phyloP scores from a whole-genome alignment of 2,888 invertebrate species.

The Drosophila merina region DNA sequence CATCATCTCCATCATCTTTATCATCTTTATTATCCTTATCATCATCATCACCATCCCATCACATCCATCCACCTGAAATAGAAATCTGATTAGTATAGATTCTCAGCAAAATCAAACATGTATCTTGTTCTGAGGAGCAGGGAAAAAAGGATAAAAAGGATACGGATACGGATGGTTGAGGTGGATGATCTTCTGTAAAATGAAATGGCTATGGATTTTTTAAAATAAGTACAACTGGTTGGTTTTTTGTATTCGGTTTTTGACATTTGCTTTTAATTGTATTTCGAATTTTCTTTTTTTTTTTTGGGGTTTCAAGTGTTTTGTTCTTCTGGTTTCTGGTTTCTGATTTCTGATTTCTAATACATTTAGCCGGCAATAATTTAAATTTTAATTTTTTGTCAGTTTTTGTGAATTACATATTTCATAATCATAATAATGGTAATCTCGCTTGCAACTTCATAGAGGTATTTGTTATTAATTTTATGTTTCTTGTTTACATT shows the following conservation, averaged over 20 bases:
- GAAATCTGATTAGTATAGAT: conserved; percentile 82
- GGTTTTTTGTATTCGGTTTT: conserved; percentile 49
- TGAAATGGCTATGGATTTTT: conserved; percentile 17
- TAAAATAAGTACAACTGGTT: conserved; percentile 74
- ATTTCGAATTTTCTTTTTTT: conserved; percentile 66
- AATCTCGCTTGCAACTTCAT: conserved; percentile 30
- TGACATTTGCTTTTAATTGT: conserved; percentile 76
- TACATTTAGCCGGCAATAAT: conserved; percentile 74
- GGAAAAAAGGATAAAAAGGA: neutral
- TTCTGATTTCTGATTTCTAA: conserved; percentile 58
- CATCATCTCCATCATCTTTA: conserved; percentile 21
- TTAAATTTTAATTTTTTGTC: too few relatives aligned
- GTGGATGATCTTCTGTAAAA: conserved; percentile 20
- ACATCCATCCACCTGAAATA: conserved; percentile 81
- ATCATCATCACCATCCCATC: conserved; percentile 54
- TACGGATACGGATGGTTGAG: conserved; percentile 11
- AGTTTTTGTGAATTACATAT: conserved; percentile 65
- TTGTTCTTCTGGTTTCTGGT: neutral
- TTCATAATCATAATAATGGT: conserved; percentile 40
- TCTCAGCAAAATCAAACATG: conserved; percentile 43
- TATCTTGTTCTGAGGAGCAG: conserved; percentile 1
- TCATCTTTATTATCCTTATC: conserved; percentile 34
- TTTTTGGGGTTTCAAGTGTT: conserved; percentile 13
- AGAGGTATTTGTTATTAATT: conserved; percentile 48
- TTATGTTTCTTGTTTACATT: conserved; percentile 25